A percentile compares a stretch with the other conserved stretches of the same genome.
Evolutionary conservation across 2,888 invertebrate genomes (phyloP).

Genomic region (Melinaea menophilus): DNA sequence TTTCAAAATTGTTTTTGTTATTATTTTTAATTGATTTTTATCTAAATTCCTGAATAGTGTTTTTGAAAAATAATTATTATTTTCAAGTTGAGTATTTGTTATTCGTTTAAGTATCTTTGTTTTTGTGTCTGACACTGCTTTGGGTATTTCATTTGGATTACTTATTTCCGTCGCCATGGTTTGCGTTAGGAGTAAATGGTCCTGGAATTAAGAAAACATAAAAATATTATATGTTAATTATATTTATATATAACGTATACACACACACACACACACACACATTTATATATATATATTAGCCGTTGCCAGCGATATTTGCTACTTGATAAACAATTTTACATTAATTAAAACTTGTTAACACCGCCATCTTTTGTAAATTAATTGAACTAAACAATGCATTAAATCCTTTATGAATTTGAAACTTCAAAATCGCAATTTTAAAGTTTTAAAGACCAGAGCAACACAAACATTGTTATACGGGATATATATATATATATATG

Average conservation of each 20-base stretch:
- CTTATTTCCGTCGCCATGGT: conserved; percentile 47
- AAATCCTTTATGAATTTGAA: no score
- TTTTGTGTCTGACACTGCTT: conserved; percentile 43
- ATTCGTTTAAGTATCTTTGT: conserved; percentile 55
- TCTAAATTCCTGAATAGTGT: conserved; percentile 55
- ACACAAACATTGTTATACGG: no score
- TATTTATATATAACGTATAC: not conserved
- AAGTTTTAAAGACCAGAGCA: no score
- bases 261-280: not conserved
- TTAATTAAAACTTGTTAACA: no score
- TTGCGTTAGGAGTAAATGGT: conserved; percentile 57
- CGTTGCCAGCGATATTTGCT: no score
- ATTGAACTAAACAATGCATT: no score
- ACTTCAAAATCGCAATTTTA: no score
- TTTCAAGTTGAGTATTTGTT: conserved; percentile 37
- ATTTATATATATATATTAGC: no score
- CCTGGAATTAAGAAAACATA: conserved; percentile 50
- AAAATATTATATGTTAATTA: not conserved
- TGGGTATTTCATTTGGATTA: conserved; percentile 32
- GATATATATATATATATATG: no score
- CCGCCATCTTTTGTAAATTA: no score
- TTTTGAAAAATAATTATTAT: conserved; percentile 45
- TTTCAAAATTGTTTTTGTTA: conserved; percentile 57
- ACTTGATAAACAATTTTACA: no score
- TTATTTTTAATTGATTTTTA: conserved; percentile 46